Evolutionary conservation across 2,888 invertebrate genomes (phyloP).

Genomic region (Thera obeliscata): DNA sequence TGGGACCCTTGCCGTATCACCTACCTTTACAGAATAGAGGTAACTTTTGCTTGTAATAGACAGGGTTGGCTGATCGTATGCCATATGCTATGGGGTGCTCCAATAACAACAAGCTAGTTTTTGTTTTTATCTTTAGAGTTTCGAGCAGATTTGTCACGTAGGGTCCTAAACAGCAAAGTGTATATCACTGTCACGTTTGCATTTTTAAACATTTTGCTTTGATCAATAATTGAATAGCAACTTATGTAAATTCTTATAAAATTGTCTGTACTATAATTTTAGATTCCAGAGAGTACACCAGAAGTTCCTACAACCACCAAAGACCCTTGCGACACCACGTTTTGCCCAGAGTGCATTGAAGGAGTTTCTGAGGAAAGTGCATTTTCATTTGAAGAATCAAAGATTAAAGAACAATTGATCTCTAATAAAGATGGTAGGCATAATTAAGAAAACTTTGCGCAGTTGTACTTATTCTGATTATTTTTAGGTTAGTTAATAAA

Average conservation of each 20-base stretch:
- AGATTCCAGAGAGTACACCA: slow-evolving; percentile 8
- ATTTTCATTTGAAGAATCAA: not conserved
- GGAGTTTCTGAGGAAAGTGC: not conserved
- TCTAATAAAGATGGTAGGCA: not conserved
- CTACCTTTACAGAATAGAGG: slow-evolving; percentile 37
- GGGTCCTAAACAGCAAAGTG: too few species aligned
- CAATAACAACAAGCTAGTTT: too few species aligned
- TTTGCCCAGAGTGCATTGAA: slow-evolving; percentile 22
- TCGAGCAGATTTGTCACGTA: too few species aligned
- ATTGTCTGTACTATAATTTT: not conserved
- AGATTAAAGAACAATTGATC: not conserved
- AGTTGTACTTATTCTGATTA: too few species aligned
- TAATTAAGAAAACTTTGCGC: not conserved
- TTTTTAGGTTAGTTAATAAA: too few species aligned
- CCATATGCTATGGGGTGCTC: too few species aligned
- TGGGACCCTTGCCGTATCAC: slow-evolving; percentile 34
- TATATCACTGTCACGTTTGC: too few species aligned
- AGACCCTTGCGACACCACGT: slow-evolving; percentile 25
- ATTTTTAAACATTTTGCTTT: too few species aligned
- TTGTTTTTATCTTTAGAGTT: too few species aligned
- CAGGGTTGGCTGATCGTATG: too few species aligned
- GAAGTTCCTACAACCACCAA: slow-evolving; percentile 9
- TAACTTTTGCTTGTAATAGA: not conserved
- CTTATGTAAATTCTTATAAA: too few species aligned
- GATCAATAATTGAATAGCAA: too few species aligned